Conservation (phyloP, 2,113 vertebrate genomes). For the Ardeotis arabs region DNA sequence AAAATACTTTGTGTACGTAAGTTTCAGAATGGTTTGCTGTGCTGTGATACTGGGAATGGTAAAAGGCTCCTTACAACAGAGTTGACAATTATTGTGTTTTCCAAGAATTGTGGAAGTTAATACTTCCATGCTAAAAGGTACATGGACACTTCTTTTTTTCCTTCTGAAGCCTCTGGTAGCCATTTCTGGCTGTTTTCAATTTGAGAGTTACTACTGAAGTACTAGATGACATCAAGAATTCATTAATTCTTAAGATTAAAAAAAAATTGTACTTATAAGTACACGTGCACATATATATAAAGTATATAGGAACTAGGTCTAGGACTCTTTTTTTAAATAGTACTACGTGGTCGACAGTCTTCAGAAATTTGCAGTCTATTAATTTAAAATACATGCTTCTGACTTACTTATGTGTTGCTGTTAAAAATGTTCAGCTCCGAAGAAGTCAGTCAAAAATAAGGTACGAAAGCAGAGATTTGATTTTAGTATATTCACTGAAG, state of each 20-base stretch:
- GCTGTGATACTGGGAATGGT: background rate
- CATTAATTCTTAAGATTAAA: background rate
- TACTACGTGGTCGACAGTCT: rapidly evolving
- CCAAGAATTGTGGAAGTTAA: background rate
- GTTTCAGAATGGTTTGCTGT: background rate
- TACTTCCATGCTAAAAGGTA: background rate
- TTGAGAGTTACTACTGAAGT: background rate
- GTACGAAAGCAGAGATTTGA: background rate
- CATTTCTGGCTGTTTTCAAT: background rate
- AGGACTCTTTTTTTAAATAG: background rate
- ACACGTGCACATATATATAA: rapidly evolving
- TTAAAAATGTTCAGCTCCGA: background rate
- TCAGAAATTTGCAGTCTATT: background rate
- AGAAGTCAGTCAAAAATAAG: background rate
- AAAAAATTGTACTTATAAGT: background rate
- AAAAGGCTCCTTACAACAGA: background rate
- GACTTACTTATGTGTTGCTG: background rate
- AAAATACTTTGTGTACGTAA: rapidly evolving
- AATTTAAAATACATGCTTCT: background rate
- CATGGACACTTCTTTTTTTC: rapidly evolving
- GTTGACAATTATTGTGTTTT: background rate
- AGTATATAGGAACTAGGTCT: background rate
- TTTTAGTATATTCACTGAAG: background rate
- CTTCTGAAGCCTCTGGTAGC: too few species aligned
- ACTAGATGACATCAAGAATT: background rate